These are phyloP conservation scores for Chromoteleia sp. DNA, from an alignment of 2,888 invertebrate genomes.

Conservation along the genomic window DNA sequence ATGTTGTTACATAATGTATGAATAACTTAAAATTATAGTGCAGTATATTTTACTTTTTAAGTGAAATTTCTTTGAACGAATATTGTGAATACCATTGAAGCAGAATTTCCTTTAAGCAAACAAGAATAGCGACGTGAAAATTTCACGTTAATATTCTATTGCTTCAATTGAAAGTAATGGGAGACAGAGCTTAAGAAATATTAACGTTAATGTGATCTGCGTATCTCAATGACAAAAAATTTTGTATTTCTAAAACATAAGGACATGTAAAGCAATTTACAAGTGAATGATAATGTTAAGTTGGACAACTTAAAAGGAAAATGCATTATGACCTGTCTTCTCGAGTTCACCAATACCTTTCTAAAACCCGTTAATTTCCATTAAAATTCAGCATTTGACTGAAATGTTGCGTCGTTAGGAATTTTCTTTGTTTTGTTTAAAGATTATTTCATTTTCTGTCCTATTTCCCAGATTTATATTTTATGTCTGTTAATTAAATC, in stretches of 20 bases:
- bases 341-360: conserved; percentile 74
- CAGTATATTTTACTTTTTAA: conserved; percentile 13
- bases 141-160: neutral
- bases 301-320: conserved; percentile 54
- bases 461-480: neutral
- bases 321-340: conserved; percentile 63
- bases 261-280: conserved; percentile 33
- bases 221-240: conserved; percentile 8
- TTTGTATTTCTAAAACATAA: conserved; percentile 18
- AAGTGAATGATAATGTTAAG: conserved; percentile 51
- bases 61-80: conserved; percentile 4
- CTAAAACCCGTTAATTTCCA: conserved; percentile 81
- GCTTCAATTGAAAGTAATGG: conserved; percentile 5
- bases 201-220: conserved; percentile 25
- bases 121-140: conserved; percentile 1
- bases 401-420: conserved; percentile 70
- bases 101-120: conserved; percentile 3
- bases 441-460: neutral
- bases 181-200: neutral
- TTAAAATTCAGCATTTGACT: conserved; percentile 76
- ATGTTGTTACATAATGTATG: conserved; percentile 34
- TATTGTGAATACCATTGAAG: neutral
- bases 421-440: conserved; percentile 38
- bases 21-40: conserved; percentile 1
- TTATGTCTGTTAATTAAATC: neutral